Base-by-base conservation (phyloP, 2,888 invertebrate genomes). In the Cryptocephalus moraei region DNA sequence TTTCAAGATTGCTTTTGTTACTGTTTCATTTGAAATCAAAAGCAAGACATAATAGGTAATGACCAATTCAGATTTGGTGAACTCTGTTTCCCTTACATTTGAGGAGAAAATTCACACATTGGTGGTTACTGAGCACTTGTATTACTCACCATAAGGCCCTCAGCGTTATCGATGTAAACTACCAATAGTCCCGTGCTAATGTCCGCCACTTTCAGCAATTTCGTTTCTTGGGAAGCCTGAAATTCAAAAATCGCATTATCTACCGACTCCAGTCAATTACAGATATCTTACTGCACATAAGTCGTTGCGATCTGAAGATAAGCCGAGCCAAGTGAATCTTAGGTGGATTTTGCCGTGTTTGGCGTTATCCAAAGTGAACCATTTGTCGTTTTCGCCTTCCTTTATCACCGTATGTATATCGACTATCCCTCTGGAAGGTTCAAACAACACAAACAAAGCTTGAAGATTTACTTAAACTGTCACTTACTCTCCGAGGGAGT, bases 271-370 rank as follows among this genome's bases (percentile, higher is more conserved):
- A 22, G 2, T 22, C 22, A n/a, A 40, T 13, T 8, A 40, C 12
- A 10, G 32, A 31, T 22, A 4, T 8, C 78, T 75, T 73, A 88
- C 88, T 57, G 80, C 77, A 62, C 81, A 79, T 1, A 92, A 74
- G 64, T 86, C 85, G 33, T 72, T 68, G 2, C 79, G 68, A 60
- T 84, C 79, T 33, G 80, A 72, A 38, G 85, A 81, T 43, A 95
- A 74, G 43, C 83, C 80, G 57, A 93, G 79, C 96, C 96, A 96
- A 8, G 84, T 83, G 44, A 93, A 75, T 44, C 90, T 82, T 45
- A 96, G 71, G 64, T 94, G 91, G 1, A 97, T 76, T 72, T 90
- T 82, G 3, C 96, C 96, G 63, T 90, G 90, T 68, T 92, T 93
- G 9, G 90, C 93, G 65, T 91, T 86, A 68, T 94, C 92, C 57